Evolutionary conservation across 2,797 vertebrate species (phyloP), one percentile per base, ranked within the genome.

Genomic region (Moxostoma hubbsi): DNA sequence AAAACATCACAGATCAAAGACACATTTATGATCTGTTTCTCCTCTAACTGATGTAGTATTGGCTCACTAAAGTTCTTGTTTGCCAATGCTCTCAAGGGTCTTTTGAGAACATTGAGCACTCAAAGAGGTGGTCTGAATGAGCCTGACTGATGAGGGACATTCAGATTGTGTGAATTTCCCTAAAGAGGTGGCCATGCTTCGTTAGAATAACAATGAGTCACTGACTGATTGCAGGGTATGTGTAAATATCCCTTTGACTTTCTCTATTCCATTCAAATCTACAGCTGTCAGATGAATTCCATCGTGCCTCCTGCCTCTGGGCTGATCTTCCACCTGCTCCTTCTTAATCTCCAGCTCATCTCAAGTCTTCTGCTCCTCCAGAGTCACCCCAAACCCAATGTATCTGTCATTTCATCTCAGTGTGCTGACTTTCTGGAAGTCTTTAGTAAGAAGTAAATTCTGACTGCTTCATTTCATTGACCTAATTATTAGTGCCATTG

Each of bases 71-170:
- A 54, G 50, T 55, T 78, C 58, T 47, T 71, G 58, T 78, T 71
- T 71, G 58, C 59, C 64, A 67, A 63, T 55, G 50, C 50, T 79
- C 76, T 79, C 2, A 4, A 79, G 68, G 15, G 76, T 49, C 59
- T 15, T 71, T 78, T 47, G 64, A 78, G 59, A 64, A 49, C 36
- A 9, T 49, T 36, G 43, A 78, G 67, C 57, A 63, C 58, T 71
- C 49, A 70, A 68, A 49, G 75, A 68, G 57, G 13, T 77, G 75
- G 68, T 78, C 58, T 62, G 75, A 70, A 71, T 47, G 36, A 78
- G 58, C 12, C 50, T 0, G 58, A 13, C 55, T 78, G 76, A 71
- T 78, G 67, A 71, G 15, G 67, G 55, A 47, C 55, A 47, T 55
- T 46, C 43, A 15, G 50, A 70, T 16, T 69, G 64, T 53, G 57